phyloP scores from a whole-genome alignment of 2,888 invertebrate species.

The Iselma pallidipennis region DNA sequence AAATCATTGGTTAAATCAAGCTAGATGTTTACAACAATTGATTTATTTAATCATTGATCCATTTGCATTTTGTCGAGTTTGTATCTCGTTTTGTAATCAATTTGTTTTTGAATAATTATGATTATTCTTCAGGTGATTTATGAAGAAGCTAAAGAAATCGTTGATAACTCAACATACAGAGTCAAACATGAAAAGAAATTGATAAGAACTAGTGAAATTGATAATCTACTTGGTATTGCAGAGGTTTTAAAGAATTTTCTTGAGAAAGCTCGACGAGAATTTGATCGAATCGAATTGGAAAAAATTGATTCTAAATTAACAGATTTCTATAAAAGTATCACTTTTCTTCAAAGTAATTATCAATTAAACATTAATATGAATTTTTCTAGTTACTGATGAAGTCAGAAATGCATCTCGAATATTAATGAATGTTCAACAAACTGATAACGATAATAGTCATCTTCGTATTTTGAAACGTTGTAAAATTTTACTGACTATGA shows the following conservation, averaged over 20 bases:
- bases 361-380: slow-evolving; percentile 1
- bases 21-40: slow-evolving; percentile 60
- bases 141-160: slow-evolving; percentile 33
- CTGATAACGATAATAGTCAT: slow-evolving; percentile 21
- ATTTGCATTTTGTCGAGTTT: slow-evolving; percentile 68
- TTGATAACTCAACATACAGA: slow-evolving; percentile 24
- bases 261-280: slow-evolving; percentile 24
- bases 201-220: slow-evolving; percentile 15
- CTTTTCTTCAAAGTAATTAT: slow-evolving; percentile 1
- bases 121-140: slow-evolving; percentile 37
- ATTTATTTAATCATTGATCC: slow-evolving; percentile 72
- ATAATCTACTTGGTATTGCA: slow-evolving; percentile 31
- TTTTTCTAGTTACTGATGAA: slow-evolving; percentile 44
- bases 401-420: slow-evolving; percentile 35
- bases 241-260: slow-evolving; percentile 37
- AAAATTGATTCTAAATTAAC: slow-evolving; percentile 23
- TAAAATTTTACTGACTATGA: slow-evolving; percentile 39
- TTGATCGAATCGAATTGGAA: slow-evolving; percentile 21
- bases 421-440: slow-evolving; percentile 30
- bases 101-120: slow-evolving; percentile 2
- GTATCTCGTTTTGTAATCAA: background rate
- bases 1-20: slow-evolving; percentile 65
- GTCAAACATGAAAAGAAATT: slow-evolving; percentile 7
- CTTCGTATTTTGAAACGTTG: slow-evolving; percentile 44
- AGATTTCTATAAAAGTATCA: slow-evolving; percentile 34